Percentiles rank a stretch among this genome's conserved stretches.
Evolutionary conservation across 37 sponge, comb jelly and placozoan species (phyloP).

Genomic region (Diacarnus erythraeanus): DNA sequence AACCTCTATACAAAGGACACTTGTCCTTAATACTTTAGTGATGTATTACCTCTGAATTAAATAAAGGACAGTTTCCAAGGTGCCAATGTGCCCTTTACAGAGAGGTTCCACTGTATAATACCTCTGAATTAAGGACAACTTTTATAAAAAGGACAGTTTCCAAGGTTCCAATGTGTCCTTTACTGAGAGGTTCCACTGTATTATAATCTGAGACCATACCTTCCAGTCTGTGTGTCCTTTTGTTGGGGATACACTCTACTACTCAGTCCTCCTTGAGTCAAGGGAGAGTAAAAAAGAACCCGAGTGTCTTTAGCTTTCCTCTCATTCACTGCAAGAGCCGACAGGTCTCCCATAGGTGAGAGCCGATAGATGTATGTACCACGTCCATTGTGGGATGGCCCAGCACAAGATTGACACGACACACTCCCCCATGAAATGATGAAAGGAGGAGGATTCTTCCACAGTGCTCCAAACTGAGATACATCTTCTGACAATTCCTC

Average conservation of each 20-base stretch:
- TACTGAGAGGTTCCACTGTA: no score
- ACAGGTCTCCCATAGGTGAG: conserved; percentile 36
- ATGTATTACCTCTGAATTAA: neutral
- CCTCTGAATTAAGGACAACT: no score
- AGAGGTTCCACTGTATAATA: no score
- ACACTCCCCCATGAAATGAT: conserved; percentile 16
- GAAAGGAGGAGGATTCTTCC: conserved; percentile 6
- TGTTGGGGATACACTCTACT: conserved; percentile 2
- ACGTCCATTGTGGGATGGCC: neutral
- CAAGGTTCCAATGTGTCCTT: conserved; percentile 67
- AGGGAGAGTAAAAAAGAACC: conserved; percentile 35
- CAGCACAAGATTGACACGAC: neutral
- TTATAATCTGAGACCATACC: no score
- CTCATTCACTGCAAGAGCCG: conserved; percentile 50
- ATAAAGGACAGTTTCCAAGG: no score
- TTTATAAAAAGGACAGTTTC: no score
- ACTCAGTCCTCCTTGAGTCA: conserved; percentile 28
- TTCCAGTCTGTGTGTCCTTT: conserved; percentile 8
- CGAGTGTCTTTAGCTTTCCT: conserved; percentile 23
- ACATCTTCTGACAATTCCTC: no score
- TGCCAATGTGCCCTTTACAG: no score
- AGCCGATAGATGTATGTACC: conserved; percentile 29
- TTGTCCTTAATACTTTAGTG: neutral
- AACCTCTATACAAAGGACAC: no score
- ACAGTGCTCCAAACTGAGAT: conserved; percentile 3